Conservation (phyloP, 35 echinoderm and acorn worm genomes). For the Amphiura filiformis region DNA sequence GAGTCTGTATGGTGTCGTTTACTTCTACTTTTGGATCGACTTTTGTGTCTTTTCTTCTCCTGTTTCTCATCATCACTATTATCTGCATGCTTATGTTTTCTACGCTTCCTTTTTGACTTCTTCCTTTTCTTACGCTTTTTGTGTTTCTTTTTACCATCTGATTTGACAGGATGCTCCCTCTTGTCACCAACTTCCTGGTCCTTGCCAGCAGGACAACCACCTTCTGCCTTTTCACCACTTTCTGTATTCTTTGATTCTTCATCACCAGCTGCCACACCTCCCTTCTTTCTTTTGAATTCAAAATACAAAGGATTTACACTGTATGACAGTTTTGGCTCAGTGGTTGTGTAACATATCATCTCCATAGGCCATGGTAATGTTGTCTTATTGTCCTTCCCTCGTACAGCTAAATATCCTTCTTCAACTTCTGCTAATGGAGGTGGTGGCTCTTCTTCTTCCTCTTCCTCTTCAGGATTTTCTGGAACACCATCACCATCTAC, state of each 20-base stretch:
- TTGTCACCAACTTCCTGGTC: neutral
- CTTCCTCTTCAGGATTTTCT: neutral
- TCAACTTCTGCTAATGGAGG: conserved; percentile 19
- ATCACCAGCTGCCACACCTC: conserved; percentile 1
- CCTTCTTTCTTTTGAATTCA: conserved; percentile 45
- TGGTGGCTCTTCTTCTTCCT: neutral
- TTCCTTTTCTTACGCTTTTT: conserved; percentile 46
- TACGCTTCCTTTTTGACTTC: conserved; percentile 41
- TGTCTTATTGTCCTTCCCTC: conserved; percentile 47
- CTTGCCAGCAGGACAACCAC: neutral
- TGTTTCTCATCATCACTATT: conserved; percentile 32
- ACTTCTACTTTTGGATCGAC: conserved; percentile 32
- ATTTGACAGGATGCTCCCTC: neutral
- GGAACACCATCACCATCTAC: neutral
- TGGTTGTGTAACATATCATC: conserved; percentile 37
- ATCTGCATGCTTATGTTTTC: conserved; percentile 1
- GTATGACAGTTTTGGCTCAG: conserved; percentile 34
- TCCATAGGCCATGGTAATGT: conserved; percentile 61
- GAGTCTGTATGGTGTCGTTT: conserved; percentile 21
- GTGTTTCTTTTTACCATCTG: neutral
- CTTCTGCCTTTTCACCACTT: conserved; percentile 34
- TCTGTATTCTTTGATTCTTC: conserved; percentile 9
- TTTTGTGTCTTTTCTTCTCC: conserved; percentile 24
- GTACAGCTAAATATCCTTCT: conserved; percentile 40
- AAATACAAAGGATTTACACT: conserved; percentile 73